Evolutionary conservation across 2,797 vertebrate species (phyloP), one percentile per base, ranked within the genome.

Genomic region (Molossus alvarezi): DNA sequence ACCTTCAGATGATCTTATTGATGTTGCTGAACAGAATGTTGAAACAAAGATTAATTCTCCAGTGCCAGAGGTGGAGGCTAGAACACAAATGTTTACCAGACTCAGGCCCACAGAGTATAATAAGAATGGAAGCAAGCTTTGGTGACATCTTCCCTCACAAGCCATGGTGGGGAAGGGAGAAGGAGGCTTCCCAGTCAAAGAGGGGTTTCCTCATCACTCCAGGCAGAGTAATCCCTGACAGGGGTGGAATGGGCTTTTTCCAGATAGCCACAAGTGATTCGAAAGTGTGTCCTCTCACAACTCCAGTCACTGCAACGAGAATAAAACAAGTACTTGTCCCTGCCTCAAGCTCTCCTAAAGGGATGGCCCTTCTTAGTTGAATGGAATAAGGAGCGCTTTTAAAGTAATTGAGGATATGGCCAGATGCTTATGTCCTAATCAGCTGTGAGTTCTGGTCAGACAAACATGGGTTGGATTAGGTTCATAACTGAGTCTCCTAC

Each of bases 31-130:
- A 51, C 3, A 72, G n/a, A 96, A 88, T 77, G 13, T 76, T 17
- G 60, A 86, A 75, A 77, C 85, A 65, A 85, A 94, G 89, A 62
- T 86, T 51, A 37, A 21, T 92, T 72, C 77, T 60, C 37, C 95
- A 29, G 33, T 73, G 37, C 37, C 33, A 53, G 20, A 53, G 15
- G 15, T 20, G 5, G 33, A 81, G 60, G 11, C n/a, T 88, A 37
- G 67, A 90, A 33, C 23, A 25, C 57, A 14, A 62, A 77, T 27
- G 64, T 86, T 88, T 48, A 79, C 9, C 21, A 77, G 41, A 82
- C 33, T 77, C 17, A 48, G 27, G 64, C 20, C 58, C 27, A 45
- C n/a, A 27, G 41, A 80, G 27, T 45, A 27, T 2, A 15, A 25
- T 45, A 71, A 90, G 37, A 76, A 60, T 11, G 76, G 75, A 93